Evolutionary conservation across 2,888 invertebrate genomes (phyloP).

Genomic region (Seira ritae): DNA sequence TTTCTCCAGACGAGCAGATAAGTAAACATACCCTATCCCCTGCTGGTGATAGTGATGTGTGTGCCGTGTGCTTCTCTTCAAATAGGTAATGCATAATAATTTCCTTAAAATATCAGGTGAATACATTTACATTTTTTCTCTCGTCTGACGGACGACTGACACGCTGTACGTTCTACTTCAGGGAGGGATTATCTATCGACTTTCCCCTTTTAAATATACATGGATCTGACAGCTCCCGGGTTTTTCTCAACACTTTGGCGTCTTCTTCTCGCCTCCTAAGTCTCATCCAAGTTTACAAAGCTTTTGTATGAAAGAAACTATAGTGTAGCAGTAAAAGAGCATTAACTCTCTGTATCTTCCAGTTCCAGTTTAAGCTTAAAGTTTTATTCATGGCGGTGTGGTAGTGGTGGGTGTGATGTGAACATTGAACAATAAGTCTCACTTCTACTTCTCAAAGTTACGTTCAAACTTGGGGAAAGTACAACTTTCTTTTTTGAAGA

Average conservation of each 20-base stretch:
- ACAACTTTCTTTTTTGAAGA: not conserved
- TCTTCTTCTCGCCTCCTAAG: not conserved
- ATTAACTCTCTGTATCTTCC: not conserved
- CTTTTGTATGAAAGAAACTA: no score
- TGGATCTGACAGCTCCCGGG: not conserved
- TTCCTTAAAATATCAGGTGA: not conserved
- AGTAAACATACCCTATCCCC: no score
- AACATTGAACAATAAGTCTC: not conserved
- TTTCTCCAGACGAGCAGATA: no score
- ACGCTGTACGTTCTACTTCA: not conserved
- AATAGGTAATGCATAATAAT: no score
- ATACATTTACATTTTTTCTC: not conserved
- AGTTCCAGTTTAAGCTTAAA: no score
- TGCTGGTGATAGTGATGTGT: no score
- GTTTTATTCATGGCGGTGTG: not conserved
- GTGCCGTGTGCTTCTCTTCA: no score
- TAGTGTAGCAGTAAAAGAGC: not conserved
- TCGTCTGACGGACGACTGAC: not conserved
- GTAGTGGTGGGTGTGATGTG: not conserved
- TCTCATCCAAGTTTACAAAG: not conserved
- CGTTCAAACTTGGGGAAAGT: not conserved
- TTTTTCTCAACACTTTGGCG: no score
- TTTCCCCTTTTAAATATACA: not conserved
- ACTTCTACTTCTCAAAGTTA: not conserved
- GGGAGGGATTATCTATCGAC: slow-evolving; percentile 11